Base-by-base conservation (phyloP, 1,140 invertebrate species). In the Tyrophagus putrescentiae region DNA sequence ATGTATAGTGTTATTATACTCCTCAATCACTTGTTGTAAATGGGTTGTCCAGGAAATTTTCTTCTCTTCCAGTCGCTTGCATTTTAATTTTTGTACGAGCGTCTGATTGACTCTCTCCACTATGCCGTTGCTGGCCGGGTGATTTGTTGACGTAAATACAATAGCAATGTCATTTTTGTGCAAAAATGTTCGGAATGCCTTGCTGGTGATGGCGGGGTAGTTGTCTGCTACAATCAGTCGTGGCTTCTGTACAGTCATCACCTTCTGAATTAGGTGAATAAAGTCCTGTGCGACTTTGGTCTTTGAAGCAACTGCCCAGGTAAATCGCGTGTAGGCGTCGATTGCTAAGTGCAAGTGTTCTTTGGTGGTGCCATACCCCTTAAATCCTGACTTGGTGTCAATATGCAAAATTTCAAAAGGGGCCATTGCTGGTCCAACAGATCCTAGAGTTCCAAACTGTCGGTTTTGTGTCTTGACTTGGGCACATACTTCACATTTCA, bases 391-490 rank as follows among this genome's bases (percentile, higher is more conserved):
- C 13, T 60, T 41, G 1, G 62, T 63, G 45, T 63, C 62, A 53
- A 63, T 63, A 9, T 62, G 41, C 21, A 63, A 44, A 11, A 63
- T 61, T 4, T 63, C 62, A 41, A 60, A 61, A 31, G 62, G 62
- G 16, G 28, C 3, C 13, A 7, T 5, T 29, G 62, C 59, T 25
- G 62, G 62, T 21, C 48, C 59, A n/a, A 63, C 32, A 16, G 41
- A 21, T 4, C 18, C n/a, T 9, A 63, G n/a, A 25, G 13, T 11
- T 34, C 59, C 45, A 4, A 18, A 61, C 32, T 25, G 11, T 1
- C 45, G 0, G 36, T 0, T 28, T 29, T 54, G 27, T 4, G 27
- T 61, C 18, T 63, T 63, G 3, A 16, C 44, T 53, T 16, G 27
- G 41, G 29, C 36, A 54, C 62, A 63, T 7, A 31, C 31, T 21